Percentiles rank a stretch among this genome's conserved stretches.
Conservation (phyloP, 2,797 vertebrate genomes). For the Buphagus erythrorhynchus region DNA sequence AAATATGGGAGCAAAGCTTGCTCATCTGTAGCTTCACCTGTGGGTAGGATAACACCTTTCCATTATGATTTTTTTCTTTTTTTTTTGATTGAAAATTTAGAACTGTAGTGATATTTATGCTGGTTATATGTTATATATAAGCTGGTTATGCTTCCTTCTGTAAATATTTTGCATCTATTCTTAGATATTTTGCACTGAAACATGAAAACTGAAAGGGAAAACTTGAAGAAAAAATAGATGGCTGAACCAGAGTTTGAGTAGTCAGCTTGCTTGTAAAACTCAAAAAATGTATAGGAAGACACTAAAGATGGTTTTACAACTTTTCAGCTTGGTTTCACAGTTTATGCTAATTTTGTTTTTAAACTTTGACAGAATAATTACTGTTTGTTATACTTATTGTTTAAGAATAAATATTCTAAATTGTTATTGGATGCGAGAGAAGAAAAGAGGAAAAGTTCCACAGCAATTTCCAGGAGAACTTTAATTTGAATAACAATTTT, state of each 20-base stretch:
- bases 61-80: background rate
- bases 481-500: background rate
- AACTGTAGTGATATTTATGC: background rate
- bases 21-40: background rate
- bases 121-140: background rate
- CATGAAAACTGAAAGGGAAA: background rate
- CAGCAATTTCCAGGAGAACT: background rate
- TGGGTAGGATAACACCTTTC: background rate
- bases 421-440: background rate
- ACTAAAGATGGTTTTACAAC: background rate
- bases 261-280: background rate
- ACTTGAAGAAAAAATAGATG: background rate
- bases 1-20: rapidly evolving
- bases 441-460: background rate
- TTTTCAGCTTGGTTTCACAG: background rate
- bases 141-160: background rate
- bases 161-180: background rate
- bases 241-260: background rate
- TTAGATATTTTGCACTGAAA: background rate
- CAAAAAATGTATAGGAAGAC: background rate
- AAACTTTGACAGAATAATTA: background rate
- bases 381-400: background rate
- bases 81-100: background rate
- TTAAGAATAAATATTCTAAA: background rate
- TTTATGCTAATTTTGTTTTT: background rate